A percentile compares a stretch with the other conserved stretches of the same genome.
Evolutionary conservation across 1,140 invertebrate species (phyloP).

Genomic region (Popillia japonica): DNA sequence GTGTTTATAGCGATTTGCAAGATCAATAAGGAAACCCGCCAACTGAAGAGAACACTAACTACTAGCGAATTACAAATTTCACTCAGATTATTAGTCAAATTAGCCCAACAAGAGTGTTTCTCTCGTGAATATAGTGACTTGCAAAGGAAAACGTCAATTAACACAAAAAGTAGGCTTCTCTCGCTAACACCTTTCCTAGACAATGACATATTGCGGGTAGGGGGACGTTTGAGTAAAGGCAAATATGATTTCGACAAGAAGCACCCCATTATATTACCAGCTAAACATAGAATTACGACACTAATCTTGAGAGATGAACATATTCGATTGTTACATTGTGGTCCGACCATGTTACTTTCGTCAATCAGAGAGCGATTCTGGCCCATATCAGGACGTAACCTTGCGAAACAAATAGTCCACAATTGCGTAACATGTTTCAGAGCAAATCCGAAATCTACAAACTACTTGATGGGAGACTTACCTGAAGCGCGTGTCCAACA

Average conservation of each 20-base stretch:
- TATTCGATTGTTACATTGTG: slow-evolving; percentile 40
- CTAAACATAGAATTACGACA: slow-evolving; percentile 39
- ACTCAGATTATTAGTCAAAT: not conserved
- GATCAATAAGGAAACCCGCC: too few relatives aligned
- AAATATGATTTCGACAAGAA: slow-evolving; percentile 37
- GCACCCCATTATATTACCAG: slow-evolving; percentile 45
- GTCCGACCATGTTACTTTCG: slow-evolving; percentile 37
- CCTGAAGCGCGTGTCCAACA: too few relatives aligned
- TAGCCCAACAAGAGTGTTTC: not conserved
- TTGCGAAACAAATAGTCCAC: slow-evolving; percentile 41
- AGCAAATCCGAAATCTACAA: slow-evolving; percentile 45
- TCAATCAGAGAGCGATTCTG: slow-evolving; percentile 43
- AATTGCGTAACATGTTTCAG: slow-evolving; percentile 56
- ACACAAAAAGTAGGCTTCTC: too few relatives aligned
- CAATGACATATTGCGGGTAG: slow-evolving; percentile 44
- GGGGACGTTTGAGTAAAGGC: slow-evolving; percentile 43
- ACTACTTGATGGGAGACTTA: slow-evolving; percentile 53
- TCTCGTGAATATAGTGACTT: not conserved
- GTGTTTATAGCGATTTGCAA: not conserved
- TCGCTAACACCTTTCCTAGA: slow-evolving; percentile 44
- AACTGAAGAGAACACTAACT: too few relatives aligned
- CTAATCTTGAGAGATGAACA: slow-evolving; percentile 46
- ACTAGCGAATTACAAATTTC: not conserved
- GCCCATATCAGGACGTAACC: slow-evolving; percentile 42
- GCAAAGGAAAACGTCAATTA: slow-evolving; percentile 18